Conservation (phyloP, 1,140 invertebrate species). For the Magallana ariakensis region DNA sequence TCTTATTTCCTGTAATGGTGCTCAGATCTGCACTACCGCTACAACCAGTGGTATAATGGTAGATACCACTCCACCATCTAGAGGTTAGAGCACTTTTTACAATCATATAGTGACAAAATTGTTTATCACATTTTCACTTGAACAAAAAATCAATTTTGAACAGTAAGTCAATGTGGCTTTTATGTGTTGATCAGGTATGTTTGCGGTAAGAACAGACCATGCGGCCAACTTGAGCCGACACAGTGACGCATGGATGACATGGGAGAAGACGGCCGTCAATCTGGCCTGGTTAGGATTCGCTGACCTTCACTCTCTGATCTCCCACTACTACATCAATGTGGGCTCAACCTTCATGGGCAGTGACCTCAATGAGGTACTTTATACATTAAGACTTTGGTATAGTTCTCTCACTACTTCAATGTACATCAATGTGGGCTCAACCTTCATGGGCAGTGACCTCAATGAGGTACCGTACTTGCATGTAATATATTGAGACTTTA, state of each 20-base stretch:
- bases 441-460: conserved; percentile 36
- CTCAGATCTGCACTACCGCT: conserved; percentile 52
- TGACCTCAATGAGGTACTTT: conserved; percentile 60
- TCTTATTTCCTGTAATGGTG: conserved; percentile 61
- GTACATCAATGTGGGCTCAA: conserved; percentile 1
- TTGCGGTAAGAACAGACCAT: conserved; percentile 63
- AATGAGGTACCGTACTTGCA: conserved; percentile 61
- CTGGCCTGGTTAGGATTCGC: conserved; percentile 66
- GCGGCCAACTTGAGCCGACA: conserved; percentile 53
- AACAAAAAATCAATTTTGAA: too few species aligned
- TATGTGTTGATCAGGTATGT: conserved; percentile 56
- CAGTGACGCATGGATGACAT: conserved; percentile 56
- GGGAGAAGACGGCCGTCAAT: conserved; percentile 42
- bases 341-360: conserved; percentile 54
- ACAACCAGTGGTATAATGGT: conserved; percentile 40
- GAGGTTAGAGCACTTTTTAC: conserved; percentile 49
- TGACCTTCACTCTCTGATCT: conserved; percentile 63
- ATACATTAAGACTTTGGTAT: conserved; percentile 57
- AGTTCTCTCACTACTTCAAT: conserved; percentile 62
- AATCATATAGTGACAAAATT: too few species aligned
- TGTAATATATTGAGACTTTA: conserved; percentile 59
- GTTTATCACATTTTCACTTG: too few species aligned
- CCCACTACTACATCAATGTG: conserved; percentile 59
- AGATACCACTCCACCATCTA: conserved; percentile 57
- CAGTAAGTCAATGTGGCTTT: too few species aligned